Base-by-base conservation (phyloP, 92 coral and sea anemone genomes). In the Bergia puertoricense region DNA sequence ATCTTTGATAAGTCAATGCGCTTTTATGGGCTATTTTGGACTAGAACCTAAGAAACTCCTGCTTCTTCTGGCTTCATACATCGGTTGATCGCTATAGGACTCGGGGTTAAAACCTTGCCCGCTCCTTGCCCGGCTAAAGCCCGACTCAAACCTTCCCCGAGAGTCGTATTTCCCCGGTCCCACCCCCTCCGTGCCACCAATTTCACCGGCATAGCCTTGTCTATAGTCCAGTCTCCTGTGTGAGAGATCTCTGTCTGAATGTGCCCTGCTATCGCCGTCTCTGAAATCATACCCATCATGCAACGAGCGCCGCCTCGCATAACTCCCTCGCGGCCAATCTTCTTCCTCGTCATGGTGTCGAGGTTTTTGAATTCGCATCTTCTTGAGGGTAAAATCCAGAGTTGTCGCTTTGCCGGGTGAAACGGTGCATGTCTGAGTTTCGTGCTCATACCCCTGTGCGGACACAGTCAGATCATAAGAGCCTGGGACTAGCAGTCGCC, bases 401-500 rank as follows among this genome's bases (percentile, higher is more conserved):
- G 89, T 81, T 11, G 96, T 94, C 18, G 97, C 93, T 36, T 94
- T 92, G 13, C 89, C 82, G 0, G 96, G 89, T 23, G 83, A 71
- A 20, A 97, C 98, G 30, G 96, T 97, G 44, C 90, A 73, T 4
- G 96, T 88, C 85, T 97, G 91, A 8, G 99, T 91, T 77, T 94
- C 96, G 79, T 89, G 97, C 79, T 97, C 99, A 89, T 89, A 96
- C 46, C 98, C 99, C 78, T 91, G 91, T 66, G 96, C 98, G 76
- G 96, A 91, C 66, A 94, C 99, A 10, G 98, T 94, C 36, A 97
- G 92, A 56, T 97, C 99, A 88, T 97, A 97, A 54, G 99, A 96
- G 41, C 99, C 99, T 91, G 99, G 98, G 10, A 97, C 99, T 75
- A 97, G 92, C 22, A 97, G 83, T 65, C 99, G 91, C 99, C 99